These are phyloP conservation scores for Pyrgilauda ruficollis DNA, from an alignment of 2,113 vertebrate species.

Conservation along the genomic window DNA sequence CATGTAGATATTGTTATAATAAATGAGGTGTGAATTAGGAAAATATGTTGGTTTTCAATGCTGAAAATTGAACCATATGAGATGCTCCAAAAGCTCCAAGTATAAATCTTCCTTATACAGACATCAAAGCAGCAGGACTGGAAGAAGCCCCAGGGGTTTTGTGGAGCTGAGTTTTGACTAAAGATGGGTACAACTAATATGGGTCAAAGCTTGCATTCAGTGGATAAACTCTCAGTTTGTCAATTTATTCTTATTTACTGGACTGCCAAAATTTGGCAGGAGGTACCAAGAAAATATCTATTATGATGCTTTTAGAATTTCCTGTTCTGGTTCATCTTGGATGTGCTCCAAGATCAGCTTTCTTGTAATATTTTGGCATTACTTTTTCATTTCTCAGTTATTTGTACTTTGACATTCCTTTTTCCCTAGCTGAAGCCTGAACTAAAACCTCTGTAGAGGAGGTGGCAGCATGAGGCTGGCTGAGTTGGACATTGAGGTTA, in stretches of 20 bases:
- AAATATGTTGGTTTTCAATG: background rate
- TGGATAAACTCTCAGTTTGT: conserved; percentile 2
- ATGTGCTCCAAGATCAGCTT: background rate
- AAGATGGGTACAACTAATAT: conserved; percentile 31
- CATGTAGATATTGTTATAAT: background rate
- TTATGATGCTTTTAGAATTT: conserved; percentile 13
- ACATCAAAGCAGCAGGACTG: conserved; percentile 59
- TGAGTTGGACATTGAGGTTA: background rate
- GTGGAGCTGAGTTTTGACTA: conserved; percentile 34
- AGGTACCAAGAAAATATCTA: background rate
- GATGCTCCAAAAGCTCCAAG: background rate
- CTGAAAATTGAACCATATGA: background rate
- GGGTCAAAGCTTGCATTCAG: conserved; percentile 3
- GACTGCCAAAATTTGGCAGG: background rate
- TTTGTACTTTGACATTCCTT: background rate
- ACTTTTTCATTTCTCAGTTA: background rate
- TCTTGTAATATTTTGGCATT: background rate
- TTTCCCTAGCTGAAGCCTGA: background rate
- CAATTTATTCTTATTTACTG: background rate
- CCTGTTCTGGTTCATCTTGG: conserved; percentile 2
- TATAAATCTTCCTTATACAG: conserved; percentile 50
- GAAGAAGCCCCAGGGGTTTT: background rate
- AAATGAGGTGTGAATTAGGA: background rate
- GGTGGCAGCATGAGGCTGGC: background rate
- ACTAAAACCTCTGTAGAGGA: background rate